phyloP scores from a whole-genome alignment of 92 coral and sea anemone species.

The Parazoanthus atlanticus region DNA sequence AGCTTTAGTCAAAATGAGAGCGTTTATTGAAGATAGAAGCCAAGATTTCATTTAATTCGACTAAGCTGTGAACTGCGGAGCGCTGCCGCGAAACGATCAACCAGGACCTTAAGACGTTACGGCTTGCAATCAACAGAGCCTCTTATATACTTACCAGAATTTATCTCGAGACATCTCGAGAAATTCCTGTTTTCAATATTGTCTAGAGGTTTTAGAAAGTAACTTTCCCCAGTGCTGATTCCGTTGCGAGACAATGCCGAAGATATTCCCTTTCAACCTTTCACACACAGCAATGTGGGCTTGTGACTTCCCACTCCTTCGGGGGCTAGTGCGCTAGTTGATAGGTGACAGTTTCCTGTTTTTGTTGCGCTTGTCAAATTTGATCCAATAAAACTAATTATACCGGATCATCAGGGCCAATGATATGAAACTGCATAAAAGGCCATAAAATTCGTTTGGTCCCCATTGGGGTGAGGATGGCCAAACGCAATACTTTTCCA shows the following conservation, averaged over 20 bases:
- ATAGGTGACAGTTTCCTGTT: slow-evolving; percentile 36
- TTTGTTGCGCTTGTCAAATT: slow-evolving; percentile 17
- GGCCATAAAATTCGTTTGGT: neutral
- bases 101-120: neutral
- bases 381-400: slow-evolving; percentile 27
- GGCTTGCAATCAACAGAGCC: slow-evolving; percentile 4
- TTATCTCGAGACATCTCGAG: slow-evolving; percentile 27
- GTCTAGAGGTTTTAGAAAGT: neutral
- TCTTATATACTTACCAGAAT: slow-evolving; percentile 30
- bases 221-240: slow-evolving; percentile 7
- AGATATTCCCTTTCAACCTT: slow-evolving; percentile 39
- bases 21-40: neutral
- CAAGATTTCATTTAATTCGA: slow-evolving; percentile 27
- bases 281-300: neutral
- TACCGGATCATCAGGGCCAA: slow-evolving; percentile 10
- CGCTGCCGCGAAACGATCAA: neutral
- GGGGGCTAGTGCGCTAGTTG: slow-evolving; percentile 3
- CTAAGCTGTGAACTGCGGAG: neutral
- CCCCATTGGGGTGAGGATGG: neutral
- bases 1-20: neutral
- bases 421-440: neutral
- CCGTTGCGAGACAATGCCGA: slow-evolving; percentile 10
- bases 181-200: neutral
- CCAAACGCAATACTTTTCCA: neutral
- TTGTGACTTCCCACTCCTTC: neutral